Percentiles rank a stretch among this genome's conserved stretches.
Conservation (phyloP, 2,113 vertebrate species). For the Redunca redunca region DNA sequence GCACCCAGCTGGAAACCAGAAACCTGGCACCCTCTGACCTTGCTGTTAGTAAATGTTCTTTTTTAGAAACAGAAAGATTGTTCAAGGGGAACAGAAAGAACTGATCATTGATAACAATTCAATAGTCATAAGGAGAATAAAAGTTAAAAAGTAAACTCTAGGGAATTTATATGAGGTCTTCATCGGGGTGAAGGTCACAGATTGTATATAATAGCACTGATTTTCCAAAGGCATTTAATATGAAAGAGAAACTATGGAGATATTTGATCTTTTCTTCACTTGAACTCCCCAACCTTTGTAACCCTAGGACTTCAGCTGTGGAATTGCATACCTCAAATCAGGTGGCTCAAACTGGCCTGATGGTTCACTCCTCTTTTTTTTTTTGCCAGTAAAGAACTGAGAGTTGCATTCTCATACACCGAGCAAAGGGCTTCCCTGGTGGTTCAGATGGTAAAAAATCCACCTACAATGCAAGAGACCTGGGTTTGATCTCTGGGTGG, state of each 20-base stretch:
- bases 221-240: not conserved
- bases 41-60: not conserved
- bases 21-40: not conserved
- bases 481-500: not conserved
- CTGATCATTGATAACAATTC: constrained; percentile 1
- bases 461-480: not conserved
- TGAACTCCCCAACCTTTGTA: not conserved
- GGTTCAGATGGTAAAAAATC: not conserved
- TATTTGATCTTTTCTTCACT: not conserved
- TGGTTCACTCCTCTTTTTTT: not conserved
- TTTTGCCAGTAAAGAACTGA: not conserved
- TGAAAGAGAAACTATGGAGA: constrained; percentile 3
- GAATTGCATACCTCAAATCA: not conserved
- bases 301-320: not conserved
- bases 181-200: not conserved
- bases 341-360: not conserved
- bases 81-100: not conserved
- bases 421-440: not conserved
- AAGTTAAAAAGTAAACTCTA: constrained; percentile 23
- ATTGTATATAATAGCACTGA: not conserved
- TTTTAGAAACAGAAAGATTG: not conserved
- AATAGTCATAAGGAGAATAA: not conserved
- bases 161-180: not conserved
- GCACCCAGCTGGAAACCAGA: not conserved
- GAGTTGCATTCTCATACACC: not conserved